Base-by-base conservation (phyloP, 2,797 vertebrate species). In the Neopelma chrysocephalum region DNA sequence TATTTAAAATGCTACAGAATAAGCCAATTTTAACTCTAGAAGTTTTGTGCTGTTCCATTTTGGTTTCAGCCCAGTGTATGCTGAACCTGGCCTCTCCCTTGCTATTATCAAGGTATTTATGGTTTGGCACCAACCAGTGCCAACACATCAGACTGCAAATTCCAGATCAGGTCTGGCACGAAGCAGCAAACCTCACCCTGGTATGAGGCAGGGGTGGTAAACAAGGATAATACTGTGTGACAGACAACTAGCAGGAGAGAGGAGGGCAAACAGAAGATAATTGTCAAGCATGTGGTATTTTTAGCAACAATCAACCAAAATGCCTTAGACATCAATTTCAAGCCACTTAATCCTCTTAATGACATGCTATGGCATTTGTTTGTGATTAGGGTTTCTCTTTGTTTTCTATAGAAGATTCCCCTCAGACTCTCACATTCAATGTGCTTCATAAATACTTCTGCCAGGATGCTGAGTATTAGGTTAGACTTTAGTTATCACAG, bases 271-370 rank as follows among this genome's bases (percentile, higher is more conserved):
- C 66, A 83, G 76, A 86, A 95, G 72, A 51, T 81, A 95, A 94
- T 89, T 86, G 94, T 93, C 68, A 89, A 87, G 85, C 73, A 65
- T 75, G 66, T 22, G 45, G 87, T 95, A 97, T 96, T 95, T 96
- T 96, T 93, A 96, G 95, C 42, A 96, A 93, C 85, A 93, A 94
- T 84, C 90, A 85, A 90, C 75, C 81, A 90, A 80, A 95, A 94
- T 82, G 78, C 66, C 96, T 96, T 72, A 91, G 85, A 94, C 88
- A 89, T 95, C 86, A 85, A 82, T 92, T 95, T 89, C 87, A 94
- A 95, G 85, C 32, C 47, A 90, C 60, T 96, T 92, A 94, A 94
- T 97, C 93, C 93, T 93, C 91, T 86, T 94, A 93, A 94, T 79
- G 79, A 82, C 36, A 89, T 45, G 47, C 91, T 54, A 72, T 45